Evolutionary conservation across 2,797 vertebrate genomes (phyloP), one percentile per base, ranked within the genome.

Genomic region (Trematomus bernacchii): DNA sequence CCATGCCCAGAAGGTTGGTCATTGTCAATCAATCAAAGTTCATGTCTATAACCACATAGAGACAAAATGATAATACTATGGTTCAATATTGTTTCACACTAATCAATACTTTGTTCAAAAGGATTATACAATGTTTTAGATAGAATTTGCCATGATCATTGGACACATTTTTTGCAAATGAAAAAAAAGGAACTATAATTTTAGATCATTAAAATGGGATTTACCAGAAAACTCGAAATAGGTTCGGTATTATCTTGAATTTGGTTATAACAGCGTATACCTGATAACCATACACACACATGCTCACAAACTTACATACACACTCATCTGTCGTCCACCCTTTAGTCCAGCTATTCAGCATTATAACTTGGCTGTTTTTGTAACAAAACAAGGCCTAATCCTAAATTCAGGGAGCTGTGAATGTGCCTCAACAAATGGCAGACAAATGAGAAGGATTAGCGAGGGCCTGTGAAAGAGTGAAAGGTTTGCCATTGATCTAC

Each of bases 361-460:
- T 89, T 92, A 92, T 90, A 94, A 92, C 92, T 91, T 69, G 73
- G 88, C 94, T 94, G 93, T 95, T 95, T 95, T 94, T 94, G 93
- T 94, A 94, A 95, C 94, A 93, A 95, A 95, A 95, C 93, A 92
- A 94, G 92, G 84, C 85, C 90, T 95, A 94, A 95, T 95, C 94
- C 93, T 92, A 94, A 94, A 94, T 94, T 94, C 93, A 90, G 89
- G 91, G 91, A 93, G 85, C 92, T 88, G 89, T 95, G 93, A 95
- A 94, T 94, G 91, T 92, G 91, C 91, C 91, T 91, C 93, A 93
- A 94, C 94, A 95, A 95, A 94, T 91, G 94, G 90, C 88, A 91
- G 93, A 94, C 94, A 94, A 94, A 94, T 94, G 93, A 94, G 92
- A 89, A 88, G 94, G 94, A 95, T 95, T 95, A 95, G 93, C 85